Base-by-base conservation (phyloP, 1,140 invertebrate species). In the Neodiprion virginianus region DNA sequence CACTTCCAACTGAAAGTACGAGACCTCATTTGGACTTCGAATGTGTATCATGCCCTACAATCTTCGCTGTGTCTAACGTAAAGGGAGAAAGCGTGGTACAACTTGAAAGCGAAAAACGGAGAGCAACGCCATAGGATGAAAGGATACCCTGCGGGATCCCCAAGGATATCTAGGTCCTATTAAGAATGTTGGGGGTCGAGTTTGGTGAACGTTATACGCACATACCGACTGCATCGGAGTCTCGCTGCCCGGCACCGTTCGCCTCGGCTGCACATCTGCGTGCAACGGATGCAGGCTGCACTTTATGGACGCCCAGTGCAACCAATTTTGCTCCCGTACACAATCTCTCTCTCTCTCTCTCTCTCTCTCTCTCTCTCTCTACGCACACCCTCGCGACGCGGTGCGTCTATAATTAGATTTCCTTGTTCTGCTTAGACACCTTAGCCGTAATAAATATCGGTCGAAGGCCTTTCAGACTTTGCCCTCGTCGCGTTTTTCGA, bases 331-430 rank as follows among this genome's bases (percentile, higher is more conserved):
- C 80, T 83, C 83, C 80, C 82, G 81, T 61, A 61, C 80, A 84
- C 83, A 75, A 80, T 81, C 79, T 78, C 76, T 75, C 81, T 81
- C 73, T 69, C 66, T 74, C 71, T 73, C 83, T 76, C 80, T 81
- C 79, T 81, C 79, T 78, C 76, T 75, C 81, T 81, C 79, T 78
- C 76, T 75, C 81, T 81, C 73, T 69, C 66, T 72, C 76, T 77
- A 73, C 80, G 77, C 79, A 73, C 76, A 77, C 79, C 77, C 69
- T 49, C 76, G 61, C 73, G 71, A 50, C 71, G 80, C 77, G 80
- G 84, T 79, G 83, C 81, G 85, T 86, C 85, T 88, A 88, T 87
- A 86, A 87, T 86, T 87, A 88, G 85, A 88, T 80, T 84, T 82
- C 79, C 82, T 83, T 82, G 53, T 61, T 61, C 53, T 61, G 53